These are phyloP conservation scores for Ictalurus furcatus DNA, from an alignment of 2,113 vertebrate genomes.

Conservation along the genomic window DNA sequence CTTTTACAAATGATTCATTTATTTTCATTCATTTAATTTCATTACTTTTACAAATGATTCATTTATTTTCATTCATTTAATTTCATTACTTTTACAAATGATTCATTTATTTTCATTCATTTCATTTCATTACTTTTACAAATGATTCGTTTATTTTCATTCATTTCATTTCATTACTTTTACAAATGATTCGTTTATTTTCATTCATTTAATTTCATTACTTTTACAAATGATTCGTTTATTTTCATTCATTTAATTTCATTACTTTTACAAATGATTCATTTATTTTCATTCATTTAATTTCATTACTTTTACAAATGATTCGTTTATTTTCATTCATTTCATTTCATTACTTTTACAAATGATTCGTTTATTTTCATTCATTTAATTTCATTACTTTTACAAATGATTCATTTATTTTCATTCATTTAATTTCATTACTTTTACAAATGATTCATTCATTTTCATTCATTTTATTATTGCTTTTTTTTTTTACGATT, in stretches of 20 bases:
- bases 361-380: neutral
- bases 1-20: neutral
- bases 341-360: neutral
- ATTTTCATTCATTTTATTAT: neutral
- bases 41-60: too few relatives aligned
- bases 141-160: neutral
- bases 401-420: neutral
- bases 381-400: neutral
- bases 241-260: neutral
- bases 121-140: too few relatives aligned
- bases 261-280: neutral
- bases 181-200: too few relatives aligned
- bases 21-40: neutral
- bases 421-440: too few relatives aligned
- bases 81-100: too few relatives aligned
- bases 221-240: neutral
- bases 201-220: neutral
- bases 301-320: neutral
- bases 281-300: neutral
- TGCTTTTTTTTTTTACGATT: too few relatives aligned
- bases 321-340: neutral
- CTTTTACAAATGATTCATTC: neutral
- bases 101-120: neutral
- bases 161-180: too few relatives aligned
- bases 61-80: neutral